Evolutionary conservation across 2,113 vertebrate species (phyloP).

Genomic region (Egretta garzetta): DNA sequence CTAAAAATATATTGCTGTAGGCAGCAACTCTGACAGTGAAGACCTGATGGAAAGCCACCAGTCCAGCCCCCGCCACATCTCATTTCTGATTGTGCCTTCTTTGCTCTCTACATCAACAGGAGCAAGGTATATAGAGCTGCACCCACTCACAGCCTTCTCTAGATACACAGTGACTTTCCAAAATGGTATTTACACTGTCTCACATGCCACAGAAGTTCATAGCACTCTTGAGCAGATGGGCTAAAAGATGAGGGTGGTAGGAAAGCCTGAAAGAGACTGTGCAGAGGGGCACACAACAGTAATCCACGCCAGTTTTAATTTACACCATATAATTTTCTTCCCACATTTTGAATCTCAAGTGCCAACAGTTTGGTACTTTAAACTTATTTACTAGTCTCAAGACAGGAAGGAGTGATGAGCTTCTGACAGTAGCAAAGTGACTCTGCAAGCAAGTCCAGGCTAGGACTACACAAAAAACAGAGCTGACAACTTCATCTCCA

Average conservation of each 20-base stretch:
- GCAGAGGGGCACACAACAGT: not conserved
- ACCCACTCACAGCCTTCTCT: not conserved
- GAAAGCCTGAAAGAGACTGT: not conserved
- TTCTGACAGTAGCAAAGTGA: not conserved
- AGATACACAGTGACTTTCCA: not conserved
- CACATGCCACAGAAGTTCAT: not conserved
- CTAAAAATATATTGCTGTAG: conserved; percentile 43
- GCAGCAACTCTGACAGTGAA: conserved; percentile 38
- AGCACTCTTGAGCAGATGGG: not conserved
- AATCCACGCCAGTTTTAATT: not conserved
- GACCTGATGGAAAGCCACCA: conserved; percentile 32
- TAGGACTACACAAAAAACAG: not conserved
- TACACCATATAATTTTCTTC: not conserved
- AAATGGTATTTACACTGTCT: not conserved
- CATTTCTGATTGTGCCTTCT: not conserved
- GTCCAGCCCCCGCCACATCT: not conserved
- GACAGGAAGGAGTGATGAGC: not conserved
- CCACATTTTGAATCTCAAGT: not conserved
- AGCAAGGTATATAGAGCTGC: not conserved
- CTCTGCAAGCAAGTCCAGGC: not conserved
- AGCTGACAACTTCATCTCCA: not conserved
- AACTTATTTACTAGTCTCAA: not conserved
- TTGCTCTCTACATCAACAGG: not conserved
- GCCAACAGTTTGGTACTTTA: not conserved
- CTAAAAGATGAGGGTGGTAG: not conserved